Base-by-base conservation (phyloP, 2,113 vertebrate genomes). In the Petroica traversi region DNA sequence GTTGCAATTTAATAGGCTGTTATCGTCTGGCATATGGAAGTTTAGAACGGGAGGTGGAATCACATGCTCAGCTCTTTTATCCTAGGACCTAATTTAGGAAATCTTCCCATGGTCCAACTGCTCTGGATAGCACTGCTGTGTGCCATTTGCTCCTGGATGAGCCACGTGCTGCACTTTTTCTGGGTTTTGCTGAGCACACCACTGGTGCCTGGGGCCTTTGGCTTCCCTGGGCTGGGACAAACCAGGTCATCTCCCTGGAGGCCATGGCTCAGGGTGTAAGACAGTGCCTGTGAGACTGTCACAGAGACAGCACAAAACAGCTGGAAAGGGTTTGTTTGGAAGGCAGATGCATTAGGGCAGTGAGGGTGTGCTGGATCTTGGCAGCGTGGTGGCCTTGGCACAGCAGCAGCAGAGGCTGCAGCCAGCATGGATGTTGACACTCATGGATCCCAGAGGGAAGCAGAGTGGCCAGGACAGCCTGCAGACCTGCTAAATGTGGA, bases 21-120 rank as follows among this genome's bases (percentile, higher is more conserved):
- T 71, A 14, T 49, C 98, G 95, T 99, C 98, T 3, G 99, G 99
- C 98, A 99, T 98, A 95, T 98, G 98, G 12, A 99, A 99, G 94
- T 98, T 99, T 80, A 99, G 97, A 85, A 98, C 98, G 20, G 98
- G 98, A 20, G 98, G 98, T 2, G 98, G 98, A 52, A 99, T 98
- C 19, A 99, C 98, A 68, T 99, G 99, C 38, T 75, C 38, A 48
- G 66, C 63, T 71, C 45, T 88, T 58, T 79, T 66, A 75, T 79
- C 79, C 67, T 34, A 74, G 41, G 40, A 75, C 41, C 51, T 69
- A 59, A 55, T 72, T 92, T 38, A 86, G 58, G 71, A 46, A 88
- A 57, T 64, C 34, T 74, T 85, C 72, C 40, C 4, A 0, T 49
- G 28, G 36, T 72, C 46, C 14, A 54, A 16, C 34, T 61, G 55